Conservation (phyloP, 2,888 invertebrate species). For the Rotaria sp. region DNA sequence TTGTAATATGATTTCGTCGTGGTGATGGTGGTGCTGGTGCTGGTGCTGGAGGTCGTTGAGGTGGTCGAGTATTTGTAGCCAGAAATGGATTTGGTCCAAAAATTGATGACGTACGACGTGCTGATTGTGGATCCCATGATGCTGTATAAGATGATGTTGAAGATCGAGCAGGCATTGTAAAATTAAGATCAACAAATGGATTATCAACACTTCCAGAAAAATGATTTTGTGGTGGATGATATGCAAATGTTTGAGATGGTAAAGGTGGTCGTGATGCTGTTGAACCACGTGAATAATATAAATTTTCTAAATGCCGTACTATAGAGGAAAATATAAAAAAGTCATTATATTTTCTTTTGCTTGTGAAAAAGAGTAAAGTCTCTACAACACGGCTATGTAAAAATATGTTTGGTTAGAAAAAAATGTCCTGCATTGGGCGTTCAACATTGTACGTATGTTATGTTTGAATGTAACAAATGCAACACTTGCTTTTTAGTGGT, state of each 20-base stretch:
- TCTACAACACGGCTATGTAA: too few relatives aligned
- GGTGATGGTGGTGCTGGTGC: conserved; percentile 45
- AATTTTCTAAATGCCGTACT: background rate
- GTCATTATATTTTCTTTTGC: too few relatives aligned
- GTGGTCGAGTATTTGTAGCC: background rate
- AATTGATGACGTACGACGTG: background rate
- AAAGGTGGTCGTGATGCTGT: background rate
- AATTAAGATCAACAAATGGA: conserved; percentile 29
- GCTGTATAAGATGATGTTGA: background rate
- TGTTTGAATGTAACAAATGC: too few relatives aligned
- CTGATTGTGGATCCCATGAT: background rate
- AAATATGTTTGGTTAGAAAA: too few relatives aligned
- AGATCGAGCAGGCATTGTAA: background rate
- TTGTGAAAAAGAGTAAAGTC: too few relatives aligned
- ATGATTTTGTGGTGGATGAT: background rate
- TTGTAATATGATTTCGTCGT: conserved; percentile 46
- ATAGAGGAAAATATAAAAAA: too few relatives aligned
- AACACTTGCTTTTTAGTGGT: too few relatives aligned
- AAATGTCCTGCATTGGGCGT: too few relatives aligned
- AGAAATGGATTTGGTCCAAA: conserved; percentile 21
- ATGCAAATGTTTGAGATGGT: background rate
- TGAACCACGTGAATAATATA: background rate
- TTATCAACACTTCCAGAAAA: background rate
- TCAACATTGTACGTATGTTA: too few relatives aligned
- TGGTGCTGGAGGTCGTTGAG: conserved; percentile 20